Percentiles rank a stretch among this genome's conserved stretches.
phyloP scores from a whole-genome alignment of 2,888 invertebrate species.

The Parnassius smintheus region DNA sequence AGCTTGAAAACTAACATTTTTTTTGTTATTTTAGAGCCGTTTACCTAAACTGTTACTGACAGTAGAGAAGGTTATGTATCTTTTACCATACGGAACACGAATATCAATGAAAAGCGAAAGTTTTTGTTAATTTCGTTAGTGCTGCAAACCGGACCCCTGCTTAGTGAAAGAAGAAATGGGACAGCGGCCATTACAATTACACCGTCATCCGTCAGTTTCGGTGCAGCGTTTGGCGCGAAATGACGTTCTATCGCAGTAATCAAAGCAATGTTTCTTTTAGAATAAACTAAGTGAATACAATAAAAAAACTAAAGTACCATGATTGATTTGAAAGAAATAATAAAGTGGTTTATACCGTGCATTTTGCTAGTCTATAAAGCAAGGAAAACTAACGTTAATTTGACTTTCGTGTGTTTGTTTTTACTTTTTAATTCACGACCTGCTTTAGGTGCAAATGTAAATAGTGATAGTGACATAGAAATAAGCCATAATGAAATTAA shows the following conservation, averaged over 20 bases:
- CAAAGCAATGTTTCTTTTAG: conserved; percentile 22
- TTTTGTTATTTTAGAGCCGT: conserved; percentile 18
- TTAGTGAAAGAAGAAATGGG: conserved; percentile 68
- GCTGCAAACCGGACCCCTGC: conserved; percentile 9
- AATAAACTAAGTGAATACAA: conserved; percentile 29
- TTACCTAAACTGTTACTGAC: conserved; percentile 14
- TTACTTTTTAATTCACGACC: conserved; percentile 58
- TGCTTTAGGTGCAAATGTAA: conserved; percentile 45
- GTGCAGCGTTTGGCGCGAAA: conserved; percentile 47
- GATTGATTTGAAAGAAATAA: conserved; percentile 75
- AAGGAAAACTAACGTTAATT: conserved; percentile 43
- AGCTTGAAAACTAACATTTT: conserved; percentile 1
- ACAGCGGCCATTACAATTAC: conserved; percentile 38
- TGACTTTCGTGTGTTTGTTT: conserved; percentile 55
- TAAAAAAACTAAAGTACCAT: conserved; percentile 35
- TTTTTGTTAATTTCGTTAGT: conserved; percentile 22
- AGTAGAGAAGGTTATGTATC: conserved; percentile 14
- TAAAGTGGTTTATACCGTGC: conserved; percentile 75
- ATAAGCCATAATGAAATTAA: conserved; percentile 35
- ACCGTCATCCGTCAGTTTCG: conserved; percentile 44
- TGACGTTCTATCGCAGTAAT: conserved; percentile 41
- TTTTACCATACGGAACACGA: conserved; percentile 41
- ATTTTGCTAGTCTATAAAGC: conserved; percentile 48
- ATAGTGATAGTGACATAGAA: conserved; percentile 41
- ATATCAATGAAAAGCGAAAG: conserved; percentile 49